Evolutionary conservation across 2,888 invertebrate species (phyloP), one percentile per base, ranked within the genome.

Genomic region (Volucella inflata): DNA sequence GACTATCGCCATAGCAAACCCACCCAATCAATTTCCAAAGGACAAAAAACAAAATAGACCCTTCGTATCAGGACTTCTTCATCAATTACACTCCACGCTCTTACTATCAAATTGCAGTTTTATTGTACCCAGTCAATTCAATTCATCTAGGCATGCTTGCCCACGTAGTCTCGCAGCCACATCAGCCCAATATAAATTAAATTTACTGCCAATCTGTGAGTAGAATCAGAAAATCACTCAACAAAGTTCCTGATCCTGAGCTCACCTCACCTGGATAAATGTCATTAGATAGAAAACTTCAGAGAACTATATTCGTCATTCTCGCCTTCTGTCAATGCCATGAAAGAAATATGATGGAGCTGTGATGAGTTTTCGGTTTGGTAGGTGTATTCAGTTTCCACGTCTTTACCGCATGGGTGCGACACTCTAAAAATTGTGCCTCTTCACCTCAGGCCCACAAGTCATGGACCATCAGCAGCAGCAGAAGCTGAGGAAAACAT

Each of bases 381-480:
- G 80, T 30, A 6, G 30, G 30, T 30, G 6, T 44, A 65, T 53
- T 14, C 74, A 65, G 75, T 84, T 84, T 80, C 84, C 75, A 75
- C 70, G 80, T 65, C 30, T 67, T 79, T 74, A 74, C 57, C 68
- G 44, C 57, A 74, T 83, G 74, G 83, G 84, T 84, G 84, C 80
- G 83, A 78, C 77, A 77, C 72, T 83, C 72, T 79, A 82, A 70
- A 83, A 83, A 83, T 83, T 83, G 79, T 65, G 70, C 68, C 74
- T 44, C 16, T 67, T 55, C 62, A 50, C 9, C 42, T 42, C 36
- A 10, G 36, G 21, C 10, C 55, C 48, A n/a, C 60, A 21, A 17
- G 16, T 10, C 16, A 48, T 30, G 48, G 16, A 46, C 55, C 53
- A 14, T 16, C 53, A 1, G 51, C 16, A 17, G 9, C 65, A 8